phyloP scores from a whole-genome alignment of 2,797 vertebrate species.

The Mormyrus proboscirostris region DNA sequence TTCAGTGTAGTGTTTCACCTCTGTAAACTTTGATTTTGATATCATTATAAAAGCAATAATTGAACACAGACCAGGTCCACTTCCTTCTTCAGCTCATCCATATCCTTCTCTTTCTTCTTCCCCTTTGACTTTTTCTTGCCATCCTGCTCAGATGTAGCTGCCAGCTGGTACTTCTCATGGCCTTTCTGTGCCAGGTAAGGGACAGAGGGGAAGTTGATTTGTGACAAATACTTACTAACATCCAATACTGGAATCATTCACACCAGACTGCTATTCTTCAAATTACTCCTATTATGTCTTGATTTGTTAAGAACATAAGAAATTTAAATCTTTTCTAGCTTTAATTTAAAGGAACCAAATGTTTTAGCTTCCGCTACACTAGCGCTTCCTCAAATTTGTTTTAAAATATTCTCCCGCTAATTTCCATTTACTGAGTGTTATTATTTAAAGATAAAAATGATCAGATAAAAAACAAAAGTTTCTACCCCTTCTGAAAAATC shows the following conservation, averaged over 20 bases:
- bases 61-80: slow-evolving; percentile 76
- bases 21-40: neutral
- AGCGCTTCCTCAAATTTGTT: no score
- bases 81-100: slow-evolving; percentile 93
- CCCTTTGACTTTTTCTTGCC: slow-evolving; percentile 69
- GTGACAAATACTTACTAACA: neutral
- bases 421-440: no score
- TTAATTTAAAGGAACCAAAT: no score
- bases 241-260: neutral
- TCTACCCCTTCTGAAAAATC: neutral
- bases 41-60: neutral
- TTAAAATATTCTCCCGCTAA: no score
- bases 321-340: no score
- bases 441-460: no score
- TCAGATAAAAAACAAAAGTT: neutral
- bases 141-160: slow-evolving; percentile 85
- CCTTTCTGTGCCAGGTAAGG: slow-evolving; percentile 64
- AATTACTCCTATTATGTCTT: neutral
- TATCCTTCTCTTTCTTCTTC: slow-evolving; percentile 78
- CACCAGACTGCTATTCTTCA: neutral
- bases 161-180: slow-evolving; percentile 94
- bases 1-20: neutral
- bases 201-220: neutral
- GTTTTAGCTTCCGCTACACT: no score
- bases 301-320: neutral